A percentile compares a stretch with the other conserved stretches of the same genome.
Evolutionary conservation across 2,888 invertebrate genomes (phyloP).

Genomic region (Idaea biselata): DNA sequence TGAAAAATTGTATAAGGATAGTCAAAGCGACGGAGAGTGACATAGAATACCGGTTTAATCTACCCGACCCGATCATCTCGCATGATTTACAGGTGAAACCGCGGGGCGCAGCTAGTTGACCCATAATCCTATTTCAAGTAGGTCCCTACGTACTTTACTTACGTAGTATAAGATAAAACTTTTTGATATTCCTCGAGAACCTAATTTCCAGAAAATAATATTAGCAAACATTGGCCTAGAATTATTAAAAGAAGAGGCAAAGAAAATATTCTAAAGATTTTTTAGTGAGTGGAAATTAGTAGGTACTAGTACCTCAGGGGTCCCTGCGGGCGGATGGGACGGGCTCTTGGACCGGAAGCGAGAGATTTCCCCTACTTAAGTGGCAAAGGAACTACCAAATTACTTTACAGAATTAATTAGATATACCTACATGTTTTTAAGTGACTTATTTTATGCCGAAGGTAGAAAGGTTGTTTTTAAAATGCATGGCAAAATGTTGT

Average conservation of each 20-base stretch:
- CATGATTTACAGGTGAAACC: no score
- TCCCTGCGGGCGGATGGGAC: slow-evolving; percentile 8
- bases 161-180: neutral
- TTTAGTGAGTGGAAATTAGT: slow-evolving; percentile 29
- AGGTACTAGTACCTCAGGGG: slow-evolving; percentile 13
- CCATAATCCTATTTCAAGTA: no score
- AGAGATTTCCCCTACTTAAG: slow-evolving; percentile 22
- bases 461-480: neutral
- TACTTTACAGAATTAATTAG: neutral
- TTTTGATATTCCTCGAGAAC: neutral
- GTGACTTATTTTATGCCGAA: neutral
- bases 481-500: neutral
- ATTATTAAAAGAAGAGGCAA: slow-evolving; percentile 5
- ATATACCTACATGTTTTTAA: slow-evolving; percentile 5
- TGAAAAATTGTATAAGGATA: no score
- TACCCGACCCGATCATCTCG: no score
- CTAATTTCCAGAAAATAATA: neutral
- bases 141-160: no score
- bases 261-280: slow-evolving; percentile 21
- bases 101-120: no score
- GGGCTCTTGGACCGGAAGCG: slow-evolving; percentile 14
- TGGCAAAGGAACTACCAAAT: slow-evolving; percentile 11
- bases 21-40: no score
- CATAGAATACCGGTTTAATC: no score
- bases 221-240: slow-evolving; percentile 8